Evolutionary conservation across 2,888 invertebrate genomes (phyloP), one percentile per base, ranked within the genome.

Genomic region (Chrysolina oricalcia): DNA sequence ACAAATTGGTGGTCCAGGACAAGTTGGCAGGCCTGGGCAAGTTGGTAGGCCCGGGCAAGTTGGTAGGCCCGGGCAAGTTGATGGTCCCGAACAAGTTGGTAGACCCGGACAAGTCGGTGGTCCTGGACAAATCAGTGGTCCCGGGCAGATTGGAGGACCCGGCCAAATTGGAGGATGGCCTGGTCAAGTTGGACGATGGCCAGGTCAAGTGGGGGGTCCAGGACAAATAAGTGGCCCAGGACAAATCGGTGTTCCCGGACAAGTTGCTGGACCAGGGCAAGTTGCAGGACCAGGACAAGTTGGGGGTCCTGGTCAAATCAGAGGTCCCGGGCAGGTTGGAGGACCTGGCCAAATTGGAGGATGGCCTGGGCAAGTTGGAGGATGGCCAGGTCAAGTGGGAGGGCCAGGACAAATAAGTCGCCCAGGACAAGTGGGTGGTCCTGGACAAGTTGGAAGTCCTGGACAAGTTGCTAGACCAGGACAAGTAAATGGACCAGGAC

Each of bases 391-490:
- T 27, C 74, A 59, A 65, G 21, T 74, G 70, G 50, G 13, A 40
- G 62, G 50, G 5, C 21, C 13, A 40, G 75, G 70, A 70, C 68
- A 70, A 72, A 40, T 65, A 48, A 35, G 46, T 69, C 65, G 72
- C 63, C 72, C 76, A 56, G 72, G 64, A 35, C 70, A 72, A 71
- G 17, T 56, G 13, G 40, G 15, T 10, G 65, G 27, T 17, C 72
- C 75, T 40, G 72, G 66, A 43, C 70, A 72, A 68, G 19, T 56
- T 13, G 74, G 72, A 13, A 75, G 76, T 46, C 63, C 75, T 27
- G 81, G 75, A 73, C 73, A 80, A 62, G 70, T 81, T 74, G 62
- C 74, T 68, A 72, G 73, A 59, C 71, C 73, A 13, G 80, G 74
- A 23, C 68, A 71, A 75, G 66, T 40, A 63, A 48, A 40, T 27